phyloP scores from a whole-genome alignment of 2,797 vertebrate species.

The Chelon auratus region DNA sequence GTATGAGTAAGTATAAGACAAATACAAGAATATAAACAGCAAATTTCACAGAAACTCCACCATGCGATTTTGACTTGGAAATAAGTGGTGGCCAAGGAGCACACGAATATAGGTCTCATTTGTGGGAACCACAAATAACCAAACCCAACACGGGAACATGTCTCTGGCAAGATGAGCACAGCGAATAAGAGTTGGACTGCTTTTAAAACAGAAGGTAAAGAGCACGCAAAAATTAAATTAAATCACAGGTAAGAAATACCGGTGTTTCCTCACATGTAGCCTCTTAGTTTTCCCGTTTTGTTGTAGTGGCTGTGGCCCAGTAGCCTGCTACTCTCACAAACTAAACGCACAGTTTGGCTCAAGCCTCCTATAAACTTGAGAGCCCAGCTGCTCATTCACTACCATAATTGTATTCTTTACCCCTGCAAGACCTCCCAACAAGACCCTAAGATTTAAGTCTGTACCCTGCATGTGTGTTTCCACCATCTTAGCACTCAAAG shows the following conservation, averaged over 20 bases:
- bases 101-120: neutral
- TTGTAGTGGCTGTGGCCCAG: neutral
- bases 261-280: neutral
- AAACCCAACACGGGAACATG: neutral
- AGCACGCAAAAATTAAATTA: neutral
- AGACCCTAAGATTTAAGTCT: slow-evolving; percentile 39
- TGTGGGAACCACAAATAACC: neutral
- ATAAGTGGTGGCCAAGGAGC: too few species aligned
- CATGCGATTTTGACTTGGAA: too few species aligned
- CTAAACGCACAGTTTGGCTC: slow-evolving; percentile 35
- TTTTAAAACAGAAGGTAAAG: neutral
- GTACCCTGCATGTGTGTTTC: slow-evolving; percentile 31
- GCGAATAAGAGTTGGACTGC: neutral
- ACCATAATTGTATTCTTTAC: slow-evolving; percentile 40
- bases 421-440: slow-evolving; percentile 64
- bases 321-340: slow-evolving; percentile 15
- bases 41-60: neutral
- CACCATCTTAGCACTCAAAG: slow-evolving; percentile 9
- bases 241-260: neutral
- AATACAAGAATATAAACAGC: neutral
- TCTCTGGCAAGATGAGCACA: neutral
- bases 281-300: neutral
- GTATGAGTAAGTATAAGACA: neutral
- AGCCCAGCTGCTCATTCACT: slow-evolving; percentile 21
- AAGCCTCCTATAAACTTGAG: slow-evolving; percentile 26